Percentiles rank a stretch among this genome's conserved stretches.
phyloP scores from a whole-genome alignment of 2,797 vertebrate genomes.

The Acipenser transmontanus region DNA sequence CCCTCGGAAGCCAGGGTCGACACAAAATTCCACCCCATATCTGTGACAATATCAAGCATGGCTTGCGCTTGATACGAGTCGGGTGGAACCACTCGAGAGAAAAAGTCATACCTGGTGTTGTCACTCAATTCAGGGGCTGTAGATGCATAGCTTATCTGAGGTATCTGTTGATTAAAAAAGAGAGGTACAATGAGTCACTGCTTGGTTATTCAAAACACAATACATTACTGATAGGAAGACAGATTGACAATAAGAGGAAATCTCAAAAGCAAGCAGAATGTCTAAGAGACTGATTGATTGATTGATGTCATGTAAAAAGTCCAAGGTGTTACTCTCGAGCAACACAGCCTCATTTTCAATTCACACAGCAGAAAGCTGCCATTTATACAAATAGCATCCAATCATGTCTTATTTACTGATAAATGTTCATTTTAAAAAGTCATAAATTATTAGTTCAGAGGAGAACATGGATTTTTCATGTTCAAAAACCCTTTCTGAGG shows the following conservation, averaged over 20 bases:
- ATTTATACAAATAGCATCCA: neutral
- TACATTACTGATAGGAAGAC: neutral
- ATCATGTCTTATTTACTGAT: neutral
- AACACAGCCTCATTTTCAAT: neutral
- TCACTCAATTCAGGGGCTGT: slow-evolving; percentile 94
- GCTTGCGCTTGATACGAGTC: slow-evolving; percentile 98
- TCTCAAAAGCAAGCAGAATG: too few relatives aligned
- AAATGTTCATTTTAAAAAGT: neutral
- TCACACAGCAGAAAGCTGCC: neutral
- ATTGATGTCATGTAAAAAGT: slow-evolving; percentile 50
- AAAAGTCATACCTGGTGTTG: slow-evolving; percentile 95
- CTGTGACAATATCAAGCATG: slow-evolving; percentile 94
- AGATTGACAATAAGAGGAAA: slow-evolving; percentile 3
- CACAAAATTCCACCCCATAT: slow-evolving; percentile 94
- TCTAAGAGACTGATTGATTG: slow-evolving; percentile 30
- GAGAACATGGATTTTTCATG: too few relatives aligned
- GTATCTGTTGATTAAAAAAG: slow-evolving; percentile 69
- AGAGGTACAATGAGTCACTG: neutral
- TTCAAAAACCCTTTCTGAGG: too few relatives aligned
- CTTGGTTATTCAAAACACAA: neutral
- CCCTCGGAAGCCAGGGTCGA: slow-evolving; percentile 91
- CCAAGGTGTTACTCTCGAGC: neutral
- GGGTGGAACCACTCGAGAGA: slow-evolving; percentile 91
- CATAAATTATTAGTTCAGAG: neutral
- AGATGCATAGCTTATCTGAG: slow-evolving; percentile 98